Base-by-base conservation (phyloP, 2,888 invertebrate genomes). In the Campoplex nolae region DNA sequence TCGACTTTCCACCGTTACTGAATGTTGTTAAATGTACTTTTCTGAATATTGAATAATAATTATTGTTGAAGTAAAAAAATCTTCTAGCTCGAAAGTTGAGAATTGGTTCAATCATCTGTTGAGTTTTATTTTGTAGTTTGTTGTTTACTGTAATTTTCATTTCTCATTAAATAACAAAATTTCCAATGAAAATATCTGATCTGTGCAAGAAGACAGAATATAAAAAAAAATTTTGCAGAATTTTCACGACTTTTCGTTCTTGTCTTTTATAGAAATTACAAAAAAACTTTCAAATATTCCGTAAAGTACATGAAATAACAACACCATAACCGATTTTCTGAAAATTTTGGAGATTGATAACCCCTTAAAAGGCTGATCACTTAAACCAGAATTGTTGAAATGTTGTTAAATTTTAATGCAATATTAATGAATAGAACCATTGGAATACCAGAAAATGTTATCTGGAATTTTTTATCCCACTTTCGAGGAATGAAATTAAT, bases 321-420 rank as follows among this genome's bases (percentile, higher is more conserved):
- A 13, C 13, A 48, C 11, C 16, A 51, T 16, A 48, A 13, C 1
- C 6, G 32, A 32, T 11, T 62, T 32, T 16, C 16, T 62, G 28
- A 16, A 62, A 62, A 62, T 32, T 32, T 28, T 6, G 28, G 16
- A 32, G 32, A 1, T 32, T 0, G 32, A 4, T 32, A 32, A 32
- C 11, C 16, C 23, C 58, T 16, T 32, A 62, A 28, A 16, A 13
- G 58, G 28, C 32, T 28, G 58, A 28, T 58, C 3, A 58, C 28
- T 58, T 28, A 8, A 58, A 58, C 58, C 11, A 58, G 28, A 58
- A 58, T 58, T 13, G 58, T 58, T 58, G 58, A 58, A 58, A 58
- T 11, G 58, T 28, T 58, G 58, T 58, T 58, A 28, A 58, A 28
- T 62, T 62, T 62, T 28, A 32, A 28, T 32, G 58, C 32, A 28